A percentile compares a stretch with the other conserved stretches of the same genome.
These are phyloP conservation scores for Hyposoter dolosus DNA, from an alignment of 2,888 invertebrate species.

Conservation along the genomic window DNA sequence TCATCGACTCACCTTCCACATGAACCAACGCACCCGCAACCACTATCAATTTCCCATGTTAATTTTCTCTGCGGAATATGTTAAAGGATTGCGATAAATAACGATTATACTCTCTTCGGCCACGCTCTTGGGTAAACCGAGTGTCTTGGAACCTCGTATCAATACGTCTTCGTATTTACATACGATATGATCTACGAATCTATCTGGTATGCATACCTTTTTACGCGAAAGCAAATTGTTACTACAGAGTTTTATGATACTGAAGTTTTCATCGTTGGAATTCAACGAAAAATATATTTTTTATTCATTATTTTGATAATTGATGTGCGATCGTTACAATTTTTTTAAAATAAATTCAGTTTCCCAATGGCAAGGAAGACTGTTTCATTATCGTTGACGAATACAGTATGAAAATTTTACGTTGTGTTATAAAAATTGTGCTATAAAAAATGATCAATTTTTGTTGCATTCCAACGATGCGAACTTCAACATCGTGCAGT, in stretches of 20 bases:
- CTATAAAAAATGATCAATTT: too few species aligned
- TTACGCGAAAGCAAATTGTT: background rate
- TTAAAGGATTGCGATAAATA: slow-evolving; percentile 76
- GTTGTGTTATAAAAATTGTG: too few species aligned
- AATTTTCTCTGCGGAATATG: slow-evolving; percentile 72
- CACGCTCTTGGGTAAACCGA: slow-evolving; percentile 55
- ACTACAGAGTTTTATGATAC: background rate
- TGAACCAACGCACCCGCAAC: slow-evolving; percentile 63
- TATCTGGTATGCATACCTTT: background rate
- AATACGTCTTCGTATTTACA: slow-evolving; percentile 45
- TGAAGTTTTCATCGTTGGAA: too few species aligned
- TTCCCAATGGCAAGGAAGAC: too few species aligned
- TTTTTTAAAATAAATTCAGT: too few species aligned
- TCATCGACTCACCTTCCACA: slow-evolving; percentile 33
- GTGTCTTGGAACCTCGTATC: slow-evolving; percentile 26
- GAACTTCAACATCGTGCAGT: too few species aligned
- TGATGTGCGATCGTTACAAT: too few species aligned
- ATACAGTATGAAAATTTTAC: too few species aligned
- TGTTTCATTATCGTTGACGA: too few species aligned
- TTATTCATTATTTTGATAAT: too few species aligned
- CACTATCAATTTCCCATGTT: slow-evolving; percentile 76
- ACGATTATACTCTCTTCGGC: slow-evolving; percentile 71
- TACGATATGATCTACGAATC: background rate
- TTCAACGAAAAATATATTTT: too few species aligned
- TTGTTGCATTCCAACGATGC: too few species aligned